These are phyloP conservation scores for Boloria selene DNA, from an alignment of 2,888 invertebrate genomes.

Conservation along the genomic window DNA sequence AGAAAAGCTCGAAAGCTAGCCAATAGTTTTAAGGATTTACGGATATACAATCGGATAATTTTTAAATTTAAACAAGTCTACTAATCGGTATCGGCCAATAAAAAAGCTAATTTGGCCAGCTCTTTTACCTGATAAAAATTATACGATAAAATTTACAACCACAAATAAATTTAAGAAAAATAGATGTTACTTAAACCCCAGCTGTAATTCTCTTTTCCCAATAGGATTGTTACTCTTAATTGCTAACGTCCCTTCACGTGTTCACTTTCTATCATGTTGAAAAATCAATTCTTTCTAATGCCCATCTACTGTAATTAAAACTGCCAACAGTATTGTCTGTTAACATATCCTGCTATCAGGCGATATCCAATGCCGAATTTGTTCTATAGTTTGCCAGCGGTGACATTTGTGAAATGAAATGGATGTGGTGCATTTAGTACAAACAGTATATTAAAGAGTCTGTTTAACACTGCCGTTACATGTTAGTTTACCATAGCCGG, in stretches of 20 bases:
- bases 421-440: slow-evolving; percentile 3
- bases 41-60: too few species aligned
- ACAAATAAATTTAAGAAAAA: too few species aligned
- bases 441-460: slow-evolving; percentile 30
- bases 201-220: too few species aligned
- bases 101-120: too few species aligned
- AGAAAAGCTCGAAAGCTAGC: too few species aligned
- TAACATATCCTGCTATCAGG: slow-evolving; percentile 53
- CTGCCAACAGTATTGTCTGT: slow-evolving; percentile 59
- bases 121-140: too few species aligned
- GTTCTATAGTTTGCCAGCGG: background rate
- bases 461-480: slow-evolving; percentile 48
- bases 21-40: too few species aligned
- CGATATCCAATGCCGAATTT: slow-evolving; percentile 44
- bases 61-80: too few species aligned
- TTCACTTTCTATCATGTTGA: slow-evolving; percentile 40
- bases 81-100: too few species aligned
- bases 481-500: slow-evolving; percentile 59
- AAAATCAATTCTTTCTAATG: slow-evolving; percentile 66
- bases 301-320: slow-evolving; percentile 65
- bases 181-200: too few species aligned
- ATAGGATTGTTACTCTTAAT: background rate
- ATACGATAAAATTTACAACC: too few species aligned
- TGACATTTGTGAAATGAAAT: slow-evolving; percentile 5
- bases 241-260: background rate